These are phyloP conservation scores for Elephantulus edwardii DNA, from an alignment of 2,113 vertebrate genomes.

Conservation along the genomic window DNA sequence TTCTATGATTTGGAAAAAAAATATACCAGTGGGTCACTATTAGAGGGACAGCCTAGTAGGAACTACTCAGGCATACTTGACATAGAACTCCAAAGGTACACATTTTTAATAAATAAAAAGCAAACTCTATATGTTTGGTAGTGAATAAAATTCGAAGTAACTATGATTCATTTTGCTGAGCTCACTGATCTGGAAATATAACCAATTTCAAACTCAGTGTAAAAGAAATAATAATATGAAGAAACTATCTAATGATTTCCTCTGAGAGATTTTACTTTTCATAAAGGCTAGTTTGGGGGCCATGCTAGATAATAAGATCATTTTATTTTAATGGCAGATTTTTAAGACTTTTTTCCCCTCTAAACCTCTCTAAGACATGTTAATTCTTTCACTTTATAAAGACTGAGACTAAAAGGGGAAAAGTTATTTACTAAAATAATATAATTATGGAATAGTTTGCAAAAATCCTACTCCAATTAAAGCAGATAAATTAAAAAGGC, in stretches of 20 bases:
- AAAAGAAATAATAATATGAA: slow-evolving; percentile 38
- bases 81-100: background rate
- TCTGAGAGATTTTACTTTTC: slow-evolving; percentile 45
- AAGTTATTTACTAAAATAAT: background rate
- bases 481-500: background rate
- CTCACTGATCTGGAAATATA: slow-evolving; percentile 52
- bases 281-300: background rate
- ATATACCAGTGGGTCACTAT: background rate
- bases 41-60: background rate
- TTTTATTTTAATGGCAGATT: slow-evolving; percentile 30
- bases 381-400: background rate
- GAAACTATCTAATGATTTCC: slow-evolving; percentile 38
- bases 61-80: background rate
- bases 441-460: background rate
- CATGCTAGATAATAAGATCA: background rate
- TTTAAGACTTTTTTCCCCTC: background rate
- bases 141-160: slow-evolving; percentile 49
- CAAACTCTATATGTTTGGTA: slow-evolving; percentile 2
- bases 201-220: slow-evolving; percentile 42
- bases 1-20: background rate
- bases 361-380: background rate
- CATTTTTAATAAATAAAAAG: slow-evolving; percentile 37
- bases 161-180: slow-evolving; percentile 8
- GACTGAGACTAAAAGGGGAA: background rate
- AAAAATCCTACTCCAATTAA: background rate